Evolutionary conservation across 2,888 invertebrate genomes (phyloP).

Genomic region (Machimus rusticus): DNA sequence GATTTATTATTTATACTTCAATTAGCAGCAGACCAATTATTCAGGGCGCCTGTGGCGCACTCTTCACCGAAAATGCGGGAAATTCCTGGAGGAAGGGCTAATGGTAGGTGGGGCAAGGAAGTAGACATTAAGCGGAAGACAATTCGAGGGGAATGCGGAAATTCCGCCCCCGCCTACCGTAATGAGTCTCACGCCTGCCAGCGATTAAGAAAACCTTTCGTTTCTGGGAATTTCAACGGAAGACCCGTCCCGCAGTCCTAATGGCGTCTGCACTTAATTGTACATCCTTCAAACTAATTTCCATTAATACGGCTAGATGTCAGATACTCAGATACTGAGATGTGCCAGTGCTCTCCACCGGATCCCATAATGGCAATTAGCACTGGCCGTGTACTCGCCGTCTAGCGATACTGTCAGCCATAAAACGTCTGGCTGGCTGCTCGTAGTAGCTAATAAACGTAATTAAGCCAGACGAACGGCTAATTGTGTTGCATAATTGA

Average conservation of each 20-base stretch:
- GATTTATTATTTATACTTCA: constrained; percentile 32
- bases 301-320: constrained; percentile 20
- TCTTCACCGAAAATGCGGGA: background rate
- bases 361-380: constrained; percentile 32
- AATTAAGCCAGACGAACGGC: constrained; percentile 7
- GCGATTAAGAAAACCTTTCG: background rate
- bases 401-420: background rate
- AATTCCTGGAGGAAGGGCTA: background rate
- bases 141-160: background rate
- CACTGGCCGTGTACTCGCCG: background rate
- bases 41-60: background rate
- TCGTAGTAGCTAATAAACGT: constrained; percentile 19
- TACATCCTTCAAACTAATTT: constrained; percentile 34
- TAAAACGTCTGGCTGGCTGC: constrained; percentile 9
- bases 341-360: background rate
- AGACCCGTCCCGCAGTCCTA: background rate
- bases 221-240: constrained; percentile 2
- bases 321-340: background rate
- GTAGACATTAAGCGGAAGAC: background rate
- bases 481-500: constrained; percentile 36
- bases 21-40: constrained; percentile 23
- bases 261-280: constrained; percentile 35
- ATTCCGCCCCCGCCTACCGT: background rate
- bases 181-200: constrained; percentile 23
- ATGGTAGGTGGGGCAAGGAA: background rate